Base-by-base conservation (phyloP, 2,888 invertebrate genomes). In the Drosophila mettleri region DNA sequence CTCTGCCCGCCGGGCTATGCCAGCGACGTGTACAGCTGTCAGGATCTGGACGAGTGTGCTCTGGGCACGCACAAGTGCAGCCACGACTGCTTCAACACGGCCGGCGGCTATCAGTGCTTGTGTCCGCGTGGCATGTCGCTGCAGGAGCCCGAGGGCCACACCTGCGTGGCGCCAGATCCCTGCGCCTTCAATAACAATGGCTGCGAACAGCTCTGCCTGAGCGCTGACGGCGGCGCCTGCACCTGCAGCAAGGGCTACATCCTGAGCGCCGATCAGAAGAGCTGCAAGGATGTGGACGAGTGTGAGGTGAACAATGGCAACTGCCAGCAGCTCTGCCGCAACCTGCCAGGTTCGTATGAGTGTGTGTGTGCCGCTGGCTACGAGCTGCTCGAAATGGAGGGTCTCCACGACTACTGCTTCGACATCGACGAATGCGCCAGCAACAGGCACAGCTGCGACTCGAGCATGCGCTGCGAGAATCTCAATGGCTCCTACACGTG, bases 181-280 rank as follows among this genome's bases (percentile, higher is more conserved):
- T 96, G 95, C 75, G 89, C 90, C 9, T 78, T 90, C 1, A 78
- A 86, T 55, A 93, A 93, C 58, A 94, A 94, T 69, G 94, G 94
- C 1, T 96, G 95, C 86, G 93, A 94, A 5, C 95, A 95, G 62
- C 92, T 93, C 20, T 96, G 96, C 61, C 84, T 90, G 20, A 75
- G 86, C 2, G 78, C 87, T 6, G 78, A 87, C 0, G 75, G 64
- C 3, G 91, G 91, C 6, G 43, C 69, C 16, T 93, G 93, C 69
- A 89, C 88, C 7, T 93, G 93, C 64, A 90, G 91, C 29, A 54
- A 65, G n/a, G 93, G 92, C 2, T 91, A 91, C 38, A 69, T 69
- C 3, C 78, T 92, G 3, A 74, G 74, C 14, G 80, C 81, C 1
- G 94, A 94, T 78, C 92, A 92, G 38, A 93, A 93, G 49, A 90